phyloP scores from a whole-genome alignment of 2,888 invertebrate genomes.

The Andrena trimmerana region DNA sequence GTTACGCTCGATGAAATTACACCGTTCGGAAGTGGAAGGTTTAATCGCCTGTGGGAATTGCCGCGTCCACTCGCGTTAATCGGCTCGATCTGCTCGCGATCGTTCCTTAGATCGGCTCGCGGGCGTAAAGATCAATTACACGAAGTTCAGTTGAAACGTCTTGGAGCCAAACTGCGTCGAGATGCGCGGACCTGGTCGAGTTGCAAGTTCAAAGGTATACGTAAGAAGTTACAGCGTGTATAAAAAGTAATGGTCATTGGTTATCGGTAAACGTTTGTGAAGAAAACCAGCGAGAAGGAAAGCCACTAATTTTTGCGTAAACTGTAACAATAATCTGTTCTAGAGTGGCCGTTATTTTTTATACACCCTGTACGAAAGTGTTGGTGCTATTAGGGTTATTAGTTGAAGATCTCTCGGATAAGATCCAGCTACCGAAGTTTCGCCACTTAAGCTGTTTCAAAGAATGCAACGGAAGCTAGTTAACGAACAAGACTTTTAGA shows the following conservation, averaged over 20 bases:
- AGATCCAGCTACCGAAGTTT: too few species aligned
- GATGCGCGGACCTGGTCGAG: not conserved
- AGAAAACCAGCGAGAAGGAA: too few species aligned
- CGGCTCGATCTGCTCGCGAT: not conserved
- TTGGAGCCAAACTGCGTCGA: not conserved
- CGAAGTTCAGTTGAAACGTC: not conserved
- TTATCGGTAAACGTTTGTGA: not conserved
- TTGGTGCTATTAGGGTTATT: too few species aligned
- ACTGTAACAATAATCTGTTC: too few species aligned
- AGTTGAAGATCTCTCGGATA: too few species aligned
- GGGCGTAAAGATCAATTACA: not conserved
- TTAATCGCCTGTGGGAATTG: slow-evolving; percentile 18
- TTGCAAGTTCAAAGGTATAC: not conserved
- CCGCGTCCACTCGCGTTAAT: not conserved
- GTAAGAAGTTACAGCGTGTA: too few species aligned
- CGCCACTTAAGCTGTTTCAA: too few species aligned
- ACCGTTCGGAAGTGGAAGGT: not conserved
- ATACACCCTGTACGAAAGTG: too few species aligned
- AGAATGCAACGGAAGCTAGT: too few species aligned
- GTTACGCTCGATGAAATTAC: slow-evolving; percentile 19
- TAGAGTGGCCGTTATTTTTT: too few species aligned
- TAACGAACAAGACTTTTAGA: too few species aligned
- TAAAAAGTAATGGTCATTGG: not conserved
- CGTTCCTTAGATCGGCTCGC: not conserved
- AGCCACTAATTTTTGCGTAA: too few species aligned